phyloP scores from a whole-genome alignment of 2,797 vertebrate genomes.

The Schizothorax lantsangensis region DNA sequence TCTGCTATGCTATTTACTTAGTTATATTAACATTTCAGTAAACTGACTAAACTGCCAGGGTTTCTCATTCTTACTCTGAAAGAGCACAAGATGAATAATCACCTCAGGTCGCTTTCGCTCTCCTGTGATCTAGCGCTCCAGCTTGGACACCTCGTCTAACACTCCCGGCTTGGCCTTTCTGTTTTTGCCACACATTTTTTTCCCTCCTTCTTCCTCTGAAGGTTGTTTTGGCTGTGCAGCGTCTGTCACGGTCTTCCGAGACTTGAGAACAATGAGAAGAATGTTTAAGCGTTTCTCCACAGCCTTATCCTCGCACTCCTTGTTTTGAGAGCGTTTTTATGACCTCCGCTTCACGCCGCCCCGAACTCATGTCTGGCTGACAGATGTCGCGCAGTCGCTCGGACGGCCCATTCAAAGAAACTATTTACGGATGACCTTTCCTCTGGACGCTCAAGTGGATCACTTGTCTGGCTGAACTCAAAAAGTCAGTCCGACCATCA shows the following conservation, averaged over 20 bases:
- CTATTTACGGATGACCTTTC: slow-evolving; percentile 81
- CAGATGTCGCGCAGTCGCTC: slow-evolving; percentile 60
- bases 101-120: slow-evolving; percentile 10
- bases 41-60: background rate
- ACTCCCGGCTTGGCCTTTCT: slow-evolving; percentile 16
- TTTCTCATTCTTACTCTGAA: background rate
- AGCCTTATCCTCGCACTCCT: slow-evolving; percentile 66
- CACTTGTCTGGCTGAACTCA: slow-evolving; percentile 16
- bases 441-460: slow-evolving; percentile 51
- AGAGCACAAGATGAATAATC: slow-evolving; percentile 12
- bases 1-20: background rate
- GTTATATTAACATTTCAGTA: background rate
- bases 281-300: slow-evolving; percentile 71
- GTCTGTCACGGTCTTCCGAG: slow-evolving; percentile 75
- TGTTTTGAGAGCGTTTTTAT: slow-evolving; percentile 73
- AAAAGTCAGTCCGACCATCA: slow-evolving; percentile 38
- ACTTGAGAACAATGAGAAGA: slow-evolving; percentile 84
- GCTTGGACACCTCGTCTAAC: background rate
- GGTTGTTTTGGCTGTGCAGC: slow-evolving; percentile 65
- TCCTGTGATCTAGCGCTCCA: background rate
- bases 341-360: slow-evolving; percentile 64
- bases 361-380: slow-evolving; percentile 59
- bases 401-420: slow-evolving; percentile 71
- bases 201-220: slow-evolving; percentile 7
- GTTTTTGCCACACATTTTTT: background rate